Base-by-base conservation (phyloP, 2,113 vertebrate genomes). In the Malurus alboscapulatus region DNA sequence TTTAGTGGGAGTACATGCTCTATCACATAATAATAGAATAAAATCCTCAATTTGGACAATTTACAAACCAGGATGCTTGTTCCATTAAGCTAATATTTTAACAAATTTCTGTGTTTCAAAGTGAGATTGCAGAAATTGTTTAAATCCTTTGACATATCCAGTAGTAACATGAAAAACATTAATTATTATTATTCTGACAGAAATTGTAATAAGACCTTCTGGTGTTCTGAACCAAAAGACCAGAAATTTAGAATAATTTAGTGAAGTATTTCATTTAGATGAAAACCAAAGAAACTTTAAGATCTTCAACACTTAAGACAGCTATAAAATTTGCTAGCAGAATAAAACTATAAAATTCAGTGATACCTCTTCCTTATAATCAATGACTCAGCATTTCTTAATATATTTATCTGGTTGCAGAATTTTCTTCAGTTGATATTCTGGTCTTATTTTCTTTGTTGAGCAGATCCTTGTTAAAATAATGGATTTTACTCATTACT, bases 241-340 rank as follows among this genome's bases (percentile, higher is more conserved):
- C 3, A 17, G 21, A 76, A 73, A 90, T 76, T 69, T 57, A 69
- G n/a, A 76, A 42, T 7, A 19, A 75, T n/a, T 71, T 67, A 54
- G 5, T 58, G 7, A 76, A 63, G 21, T 16, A 14, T 51, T 72
- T 71, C 0, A 25, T 50, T 58, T 63, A 27, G 13, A 45, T 30
- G 12, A 85, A 90, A 92, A 65, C 2, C 5, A 55, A 88, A 65
- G 8, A 72, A 79, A 38, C 3, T 34, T 51, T 4, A 54, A 71
- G 9, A 66, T 32, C 12, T 32, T 71, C 2, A 4, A 34, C 72
- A 19, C 45, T 67, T 72, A 14, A 54, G 11, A 42, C 6, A 18
- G 2, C 1, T 62, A 38, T n/a, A 74, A 74, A 78, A 63, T 19
- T 0, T 18, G 4, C 34, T 50, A n/a, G 3, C 21, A 18, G 18